Percentiles rank a stretch among this genome's conserved stretches.
phyloP scores from a whole-genome alignment of 2,797 vertebrate species.

The Hirundo rustica region DNA sequence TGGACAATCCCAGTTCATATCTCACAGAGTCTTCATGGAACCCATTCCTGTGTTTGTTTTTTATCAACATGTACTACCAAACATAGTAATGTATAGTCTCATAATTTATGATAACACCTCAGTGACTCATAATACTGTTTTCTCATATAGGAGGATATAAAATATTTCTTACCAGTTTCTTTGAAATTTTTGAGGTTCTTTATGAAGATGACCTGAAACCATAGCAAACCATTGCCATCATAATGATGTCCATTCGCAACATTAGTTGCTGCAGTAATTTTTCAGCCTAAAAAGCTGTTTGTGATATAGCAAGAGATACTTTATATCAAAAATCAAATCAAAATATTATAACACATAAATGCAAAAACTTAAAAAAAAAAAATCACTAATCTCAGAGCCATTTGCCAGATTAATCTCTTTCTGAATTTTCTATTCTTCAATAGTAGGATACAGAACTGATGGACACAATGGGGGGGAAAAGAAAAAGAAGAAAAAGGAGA shows the following conservation, averaged over 20 bases:
- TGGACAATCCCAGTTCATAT: background rate
- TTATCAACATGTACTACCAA: background rate
- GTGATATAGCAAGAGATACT: background rate
- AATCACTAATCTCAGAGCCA: background rate
- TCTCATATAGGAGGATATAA: background rate
- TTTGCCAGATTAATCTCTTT: background rate
- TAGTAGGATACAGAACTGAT: background rate
- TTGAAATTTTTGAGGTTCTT: background rate
- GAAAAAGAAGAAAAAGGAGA: background rate
- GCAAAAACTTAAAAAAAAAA: background rate
- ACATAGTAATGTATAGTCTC: background rate
- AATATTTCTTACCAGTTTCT: background rate
- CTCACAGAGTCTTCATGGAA: background rate
- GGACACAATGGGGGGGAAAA: background rate
- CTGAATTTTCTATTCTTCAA: background rate
- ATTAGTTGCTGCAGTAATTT: background rate
- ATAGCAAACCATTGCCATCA: background rate
- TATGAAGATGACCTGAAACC: background rate
- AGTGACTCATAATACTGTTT: background rate
- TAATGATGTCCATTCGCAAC: background rate
- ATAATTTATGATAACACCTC: background rate
- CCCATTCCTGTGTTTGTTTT: background rate
- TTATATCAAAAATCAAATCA: background rate
- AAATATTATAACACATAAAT: background rate
- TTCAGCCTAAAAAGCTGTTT: background rate